Evolutionary conservation across 2,888 invertebrate species (phyloP).

Genomic region (Amiota mariae): DNA sequence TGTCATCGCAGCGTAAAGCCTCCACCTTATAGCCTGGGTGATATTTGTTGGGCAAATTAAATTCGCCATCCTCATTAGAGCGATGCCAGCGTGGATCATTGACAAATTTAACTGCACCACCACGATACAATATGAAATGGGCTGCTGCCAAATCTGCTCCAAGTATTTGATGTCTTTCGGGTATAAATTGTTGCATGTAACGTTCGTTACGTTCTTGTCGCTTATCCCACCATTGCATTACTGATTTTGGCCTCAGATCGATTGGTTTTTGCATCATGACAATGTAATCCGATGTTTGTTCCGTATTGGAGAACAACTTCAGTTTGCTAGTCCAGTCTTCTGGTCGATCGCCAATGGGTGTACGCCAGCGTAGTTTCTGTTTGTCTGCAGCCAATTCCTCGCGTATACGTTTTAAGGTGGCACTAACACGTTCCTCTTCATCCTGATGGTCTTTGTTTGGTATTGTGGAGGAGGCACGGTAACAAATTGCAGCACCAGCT

Average conservation of each 20-base stretch:
- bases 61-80: constrained; percentile 74
- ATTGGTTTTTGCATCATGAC: constrained; percentile 74
- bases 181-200: constrained; percentile 77
- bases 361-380: constrained; percentile 78
- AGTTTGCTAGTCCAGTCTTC: constrained; percentile 78
- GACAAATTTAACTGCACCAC: constrained; percentile 75
- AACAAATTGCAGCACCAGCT: neutral
- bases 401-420: constrained; percentile 57
- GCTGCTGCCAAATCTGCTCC: constrained; percentile 90
- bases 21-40: constrained; percentile 80
- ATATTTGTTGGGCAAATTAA: constrained; percentile 78
- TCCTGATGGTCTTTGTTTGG: constrained; percentile 26
- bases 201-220: constrained; percentile 75
- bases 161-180: constrained; percentile 77
- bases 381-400: constrained; percentile 69
- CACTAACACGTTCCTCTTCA: constrained; percentile 43
- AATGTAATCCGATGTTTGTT: constrained; percentile 74
- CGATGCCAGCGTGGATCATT: constrained; percentile 75
- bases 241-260: constrained; percentile 74
- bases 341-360: constrained; percentile 77
- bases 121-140: constrained; percentile 85
- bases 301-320: constrained; percentile 76
- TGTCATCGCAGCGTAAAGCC: constrained; percentile 85
- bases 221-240: constrained; percentile 77
- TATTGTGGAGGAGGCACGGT: neutral